phyloP scores from a whole-genome alignment of 2,113 vertebrate genomes.

The Forbesichthys agassizii region DNA sequence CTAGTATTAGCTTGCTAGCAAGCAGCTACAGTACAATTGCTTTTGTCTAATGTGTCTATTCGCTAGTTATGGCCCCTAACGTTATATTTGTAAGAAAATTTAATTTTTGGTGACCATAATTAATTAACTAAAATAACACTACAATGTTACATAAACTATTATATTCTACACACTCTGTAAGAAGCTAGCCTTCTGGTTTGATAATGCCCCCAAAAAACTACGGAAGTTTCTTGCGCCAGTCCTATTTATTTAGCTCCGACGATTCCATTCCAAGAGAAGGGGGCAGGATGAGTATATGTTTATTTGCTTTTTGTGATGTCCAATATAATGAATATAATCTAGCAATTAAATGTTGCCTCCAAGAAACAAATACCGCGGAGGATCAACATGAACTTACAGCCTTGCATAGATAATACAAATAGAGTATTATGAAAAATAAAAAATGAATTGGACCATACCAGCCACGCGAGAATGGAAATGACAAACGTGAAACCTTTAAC shows the following conservation, averaged over 20 bases:
- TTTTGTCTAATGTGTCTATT: constrained; percentile 37
- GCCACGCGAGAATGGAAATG: constrained; percentile 46
- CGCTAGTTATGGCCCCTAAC: constrained; percentile 14
- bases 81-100: constrained; percentile 11
- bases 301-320: background rate
- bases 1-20: constrained; percentile 32
- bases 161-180: constrained; percentile 19
- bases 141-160: constrained; percentile 3
- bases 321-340: no score
- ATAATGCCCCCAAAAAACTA: constrained; percentile 47
- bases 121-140: background rate
- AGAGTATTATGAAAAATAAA: constrained; percentile 16
- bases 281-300: background rate
- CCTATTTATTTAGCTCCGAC: constrained; percentile 15
- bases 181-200: background rate
- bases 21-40: constrained; percentile 28
- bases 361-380: no score
- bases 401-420: background rate
- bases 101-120: constrained; percentile 11
- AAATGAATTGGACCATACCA: background rate
- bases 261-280: constrained; percentile 28
- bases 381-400: background rate
- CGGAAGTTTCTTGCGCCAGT: constrained; percentile 34
- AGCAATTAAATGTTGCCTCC: no score
- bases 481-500: background rate